phyloP scores from a whole-genome alignment of 2,888 invertebrate species.

The Leuctra nigra region DNA sequence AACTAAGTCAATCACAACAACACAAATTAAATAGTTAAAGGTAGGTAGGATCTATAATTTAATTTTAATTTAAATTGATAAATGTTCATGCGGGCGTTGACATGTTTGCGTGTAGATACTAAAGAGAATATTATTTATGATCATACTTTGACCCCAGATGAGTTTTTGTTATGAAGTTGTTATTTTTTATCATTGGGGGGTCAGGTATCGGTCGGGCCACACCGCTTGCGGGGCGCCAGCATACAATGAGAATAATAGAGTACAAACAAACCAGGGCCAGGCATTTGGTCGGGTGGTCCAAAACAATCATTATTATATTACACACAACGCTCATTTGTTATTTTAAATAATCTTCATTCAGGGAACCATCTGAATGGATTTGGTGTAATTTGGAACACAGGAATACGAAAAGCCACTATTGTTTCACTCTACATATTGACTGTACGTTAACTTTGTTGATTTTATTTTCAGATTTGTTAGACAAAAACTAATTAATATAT shows the following conservation, averaged over 20 bases:
- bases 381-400: too few relatives aligned
- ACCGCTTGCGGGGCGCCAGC: conserved; percentile 6
- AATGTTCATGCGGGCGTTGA: conserved; percentile 13
- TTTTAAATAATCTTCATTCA: too few relatives aligned
- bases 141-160: conserved; percentile 3
- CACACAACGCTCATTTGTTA: too few relatives aligned
- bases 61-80: conserved; percentile 4
- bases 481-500: too few relatives aligned
- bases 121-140: conserved; percentile 15
- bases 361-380: too few relatives aligned
- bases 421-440: too few relatives aligned
- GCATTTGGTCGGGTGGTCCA: conserved; percentile 5
- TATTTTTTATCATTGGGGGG: conserved; percentile 14
- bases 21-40: too few relatives aligned
- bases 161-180: conserved; percentile 6
- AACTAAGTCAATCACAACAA: too few relatives aligned
- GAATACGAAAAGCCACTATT: too few relatives aligned
- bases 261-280: conserved; percentile 4
- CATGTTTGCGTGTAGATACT: background rate
- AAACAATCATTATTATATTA: too few relatives aligned
- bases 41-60: background rate
- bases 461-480: too few relatives aligned
- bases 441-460: too few relatives aligned
- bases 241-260: conserved; percentile 10
- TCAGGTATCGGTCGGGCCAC: conserved; percentile 10